Evolutionary conservation across 2,888 invertebrate genomes (phyloP).

Genomic region (Nasonia oneida): DNA sequence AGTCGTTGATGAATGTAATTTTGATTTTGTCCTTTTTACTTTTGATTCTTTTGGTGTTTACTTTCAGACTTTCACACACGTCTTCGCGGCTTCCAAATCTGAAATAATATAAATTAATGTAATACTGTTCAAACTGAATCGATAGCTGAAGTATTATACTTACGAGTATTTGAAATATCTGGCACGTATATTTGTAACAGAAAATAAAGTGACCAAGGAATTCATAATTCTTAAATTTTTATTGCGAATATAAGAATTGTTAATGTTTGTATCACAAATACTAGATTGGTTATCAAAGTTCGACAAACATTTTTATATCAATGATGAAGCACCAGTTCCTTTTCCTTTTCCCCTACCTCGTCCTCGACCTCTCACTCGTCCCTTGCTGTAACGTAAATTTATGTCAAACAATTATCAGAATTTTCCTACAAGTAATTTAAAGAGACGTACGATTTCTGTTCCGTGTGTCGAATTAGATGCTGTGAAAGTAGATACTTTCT

Average conservation of each 20-base stretch:
- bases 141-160: background rate
- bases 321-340: background rate
- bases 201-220: background rate
- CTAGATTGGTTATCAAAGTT: background rate
- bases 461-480: conserved; percentile 68
- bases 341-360: background rate
- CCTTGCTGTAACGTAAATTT: conserved; percentile 11
- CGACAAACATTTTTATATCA: background rate
- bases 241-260: background rate
- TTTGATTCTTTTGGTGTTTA: background rate
- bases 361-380: conserved; percentile 5
- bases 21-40: background rate
- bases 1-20: background rate
- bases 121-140: conserved; percentile 40
- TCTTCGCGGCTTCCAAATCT: background rate
- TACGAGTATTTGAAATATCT: background rate
- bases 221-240: background rate
- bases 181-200: background rate
- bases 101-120: conserved; percentile 31
- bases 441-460: conserved; percentile 41
- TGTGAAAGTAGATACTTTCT: conserved; percentile 70
- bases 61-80: background rate
- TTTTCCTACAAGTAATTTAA: background rate
- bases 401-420: background rate
- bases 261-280: background rate